Conservation (phyloP, 2,888 invertebrate species). For the Aphidius colemani region DNA sequence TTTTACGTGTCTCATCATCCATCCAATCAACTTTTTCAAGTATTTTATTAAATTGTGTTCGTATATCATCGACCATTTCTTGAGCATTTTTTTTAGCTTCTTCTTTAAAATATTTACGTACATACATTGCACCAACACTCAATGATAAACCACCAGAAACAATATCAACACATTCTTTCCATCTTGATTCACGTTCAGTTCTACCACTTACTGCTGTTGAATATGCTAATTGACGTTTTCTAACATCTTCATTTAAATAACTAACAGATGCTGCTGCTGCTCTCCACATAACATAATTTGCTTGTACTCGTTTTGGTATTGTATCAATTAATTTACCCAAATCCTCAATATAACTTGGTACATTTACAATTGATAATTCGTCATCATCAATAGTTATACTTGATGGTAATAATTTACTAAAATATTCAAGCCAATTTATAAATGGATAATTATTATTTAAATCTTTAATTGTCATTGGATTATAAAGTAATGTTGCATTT, state of each 20-base stretch:
- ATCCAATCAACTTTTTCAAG: conserved; percentile 69
- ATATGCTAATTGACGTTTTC: conserved; percentile 80
- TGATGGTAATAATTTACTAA: conserved; percentile 77
- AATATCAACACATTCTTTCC: conserved; percentile 90
- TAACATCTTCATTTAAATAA: conserved; percentile 78
- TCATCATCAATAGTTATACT: conserved; percentile 67
- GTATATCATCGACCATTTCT: conserved; percentile 87
- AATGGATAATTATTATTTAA: conserved; percentile 76
- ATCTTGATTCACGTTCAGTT: conserved; percentile 84
- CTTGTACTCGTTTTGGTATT: conserved; percentile 71
- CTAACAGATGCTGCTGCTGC: conserved; percentile 80
- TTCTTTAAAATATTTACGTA: conserved; percentile 85
- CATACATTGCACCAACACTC: conserved; percentile 83
- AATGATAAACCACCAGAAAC: conserved; percentile 66
- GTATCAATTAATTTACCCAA: conserved; percentile 68
- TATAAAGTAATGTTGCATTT: conserved; percentile 89
- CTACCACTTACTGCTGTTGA: conserved; percentile 80
- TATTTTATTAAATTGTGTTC: conserved; percentile 80
- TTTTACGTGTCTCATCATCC: conserved; percentile 79
- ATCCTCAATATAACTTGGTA: conserved; percentile 77
- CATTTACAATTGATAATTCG: conserved; percentile 83
- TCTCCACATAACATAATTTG: conserved; percentile 94
- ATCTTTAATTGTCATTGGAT: conserved; percentile 83
- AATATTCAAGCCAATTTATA: conserved; percentile 82
- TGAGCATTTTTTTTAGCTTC: conserved; percentile 81